Evolutionary conservation across 2,113 vertebrate species (phyloP).

Genomic region (Oceanodroma tethys): DNA sequence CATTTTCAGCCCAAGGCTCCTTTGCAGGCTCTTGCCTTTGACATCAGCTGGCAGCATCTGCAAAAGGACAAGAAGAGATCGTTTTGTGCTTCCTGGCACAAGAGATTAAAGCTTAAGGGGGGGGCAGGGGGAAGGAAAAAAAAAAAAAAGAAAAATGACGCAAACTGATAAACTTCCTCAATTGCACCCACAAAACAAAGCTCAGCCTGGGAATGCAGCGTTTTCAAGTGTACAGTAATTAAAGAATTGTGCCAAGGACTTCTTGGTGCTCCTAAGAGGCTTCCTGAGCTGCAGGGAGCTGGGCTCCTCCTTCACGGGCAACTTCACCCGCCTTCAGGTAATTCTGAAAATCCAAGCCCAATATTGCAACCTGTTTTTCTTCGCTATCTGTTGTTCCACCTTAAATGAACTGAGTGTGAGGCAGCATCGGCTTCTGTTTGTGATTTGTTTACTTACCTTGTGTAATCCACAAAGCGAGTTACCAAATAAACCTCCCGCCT

Average conservation of each 20-base stretch:
- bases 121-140: rapidly evolving
- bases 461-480: background rate
- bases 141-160: background rate
- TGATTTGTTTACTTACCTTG: background rate
- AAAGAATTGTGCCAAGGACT: background rate
- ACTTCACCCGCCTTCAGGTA: background rate
- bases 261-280: background rate
- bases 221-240: background rate
- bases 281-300: background rate
- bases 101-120: background rate
- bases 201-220: background rate
- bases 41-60: background rate
- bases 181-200: background rate
- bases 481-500: background rate
- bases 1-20: background rate
- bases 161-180: background rate
- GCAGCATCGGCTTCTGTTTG: background rate
- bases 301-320: background rate
- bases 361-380: rapidly evolving
- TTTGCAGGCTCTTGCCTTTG: background rate
- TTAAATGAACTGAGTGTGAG: background rate
- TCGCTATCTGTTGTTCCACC: background rate
- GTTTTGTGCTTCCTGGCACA: background rate
- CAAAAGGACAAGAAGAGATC: background rate
- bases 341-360: background rate